Evolutionary conservation across 2,797 vertebrate genomes (phyloP).

Genomic region (Bradypus variegatus): DNA sequence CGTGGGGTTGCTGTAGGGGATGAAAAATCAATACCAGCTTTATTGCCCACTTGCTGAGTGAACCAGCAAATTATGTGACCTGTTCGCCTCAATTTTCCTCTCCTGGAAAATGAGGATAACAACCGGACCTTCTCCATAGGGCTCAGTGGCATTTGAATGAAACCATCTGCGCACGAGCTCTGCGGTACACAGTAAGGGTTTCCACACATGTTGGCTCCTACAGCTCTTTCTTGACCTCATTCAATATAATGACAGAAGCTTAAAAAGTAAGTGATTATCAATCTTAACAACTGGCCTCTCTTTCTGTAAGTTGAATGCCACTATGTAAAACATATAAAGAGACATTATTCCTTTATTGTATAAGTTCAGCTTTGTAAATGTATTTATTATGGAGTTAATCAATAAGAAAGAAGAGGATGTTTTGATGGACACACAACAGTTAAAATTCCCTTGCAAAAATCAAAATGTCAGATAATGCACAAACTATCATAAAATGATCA

Average conservation of each 20-base stretch:
- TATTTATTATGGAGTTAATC: background rate
- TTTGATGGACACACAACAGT: background rate
- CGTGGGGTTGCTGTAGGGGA: background rate
- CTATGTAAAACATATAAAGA: background rate
- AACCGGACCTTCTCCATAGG: background rate
- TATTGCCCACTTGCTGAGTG: background rate
- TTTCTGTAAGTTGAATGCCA: background rate
- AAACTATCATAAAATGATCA: background rate
- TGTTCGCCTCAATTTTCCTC: background rate
- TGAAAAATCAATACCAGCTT: background rate
- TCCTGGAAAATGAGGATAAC: background rate
- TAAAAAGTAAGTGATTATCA: rapidly evolving
- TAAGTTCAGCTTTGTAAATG: background rate
- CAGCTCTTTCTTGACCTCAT: too few relatives aligned
- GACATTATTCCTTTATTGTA: background rate
- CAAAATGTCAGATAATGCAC: background rate
- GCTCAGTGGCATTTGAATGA: rapidly evolving
- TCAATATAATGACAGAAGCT: too few relatives aligned
- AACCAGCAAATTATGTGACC: too few relatives aligned
- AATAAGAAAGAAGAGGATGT: background rate
- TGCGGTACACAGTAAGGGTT: rapidly evolving
- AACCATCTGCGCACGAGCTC: rapidly evolving
- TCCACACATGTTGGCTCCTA: background rate
- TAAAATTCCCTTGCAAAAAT: background rate
- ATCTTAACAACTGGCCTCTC: background rate